Base-by-base conservation (phyloP, 2,113 vertebrate species). In the Coptodon bakossiorum region DNA sequence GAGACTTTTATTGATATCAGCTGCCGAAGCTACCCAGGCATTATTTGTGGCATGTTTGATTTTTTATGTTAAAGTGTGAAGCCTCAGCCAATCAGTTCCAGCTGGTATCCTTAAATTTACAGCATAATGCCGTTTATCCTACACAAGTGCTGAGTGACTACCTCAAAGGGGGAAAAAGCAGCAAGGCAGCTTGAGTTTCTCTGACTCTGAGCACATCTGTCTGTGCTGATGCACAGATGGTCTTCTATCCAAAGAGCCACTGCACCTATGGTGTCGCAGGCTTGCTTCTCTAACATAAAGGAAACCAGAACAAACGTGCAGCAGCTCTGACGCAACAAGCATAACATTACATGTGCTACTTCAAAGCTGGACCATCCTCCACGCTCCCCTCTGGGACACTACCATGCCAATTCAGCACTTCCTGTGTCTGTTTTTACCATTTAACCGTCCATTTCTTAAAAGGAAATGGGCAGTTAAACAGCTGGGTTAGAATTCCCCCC, bases 81-180 rank as follows among this genome's bases (percentile, higher is more conserved):
- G 71, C 0, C 24, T 48, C 24, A 0, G 6, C 71, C 9, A 3
- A 76, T 76, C 24, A 29, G 0, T 10, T 19, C 14, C 14, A 27
- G 9, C 13, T 48, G 14, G 9, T 2, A 29, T 29, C 40, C 13
- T 48, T 29, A 29, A 48, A 48, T 5, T 76, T 48, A 17, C 71
- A 76, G 43, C 43, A 19, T 0, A 7, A 71, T 43, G 66, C 38
- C 4, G 36, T 27, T 43, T 71, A 71, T 71, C 38, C 66, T 24
- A 68, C 63, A 68, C 36, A 9, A 40, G 36, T 2, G 34, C 19
- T 22, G 13, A 71, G 22, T 16, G 22, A 45, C 5, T 16, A 24
- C 38, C 66, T 71, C n/a, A 43, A 6, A 16, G 66, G 59, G 34
- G 17, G 3, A 0, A 0, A 38, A 66, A 38, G 61, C 61, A 14